These are phyloP conservation scores for Agrochola lota DNA, from an alignment of 2,888 invertebrate genomes.

Conservation along the genomic window DNA sequence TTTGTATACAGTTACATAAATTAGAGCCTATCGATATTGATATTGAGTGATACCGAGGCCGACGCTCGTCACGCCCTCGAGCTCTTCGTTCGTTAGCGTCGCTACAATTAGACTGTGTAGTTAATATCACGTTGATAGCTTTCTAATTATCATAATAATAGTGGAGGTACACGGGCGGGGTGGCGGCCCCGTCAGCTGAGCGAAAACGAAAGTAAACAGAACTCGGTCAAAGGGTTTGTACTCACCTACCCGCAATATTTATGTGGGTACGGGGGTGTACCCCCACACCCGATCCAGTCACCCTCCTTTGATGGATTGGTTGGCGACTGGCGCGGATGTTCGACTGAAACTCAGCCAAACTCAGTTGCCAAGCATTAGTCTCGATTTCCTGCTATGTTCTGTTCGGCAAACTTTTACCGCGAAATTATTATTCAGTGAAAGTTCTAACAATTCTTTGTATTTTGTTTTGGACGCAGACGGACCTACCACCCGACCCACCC, in stretches of 20 bases:
- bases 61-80: conserved; percentile 49
- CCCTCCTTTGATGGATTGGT: conserved; percentile 91
- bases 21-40: conserved; percentile 39
- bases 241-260: conserved; percentile 91
- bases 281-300: conserved; percentile 86
- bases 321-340: conserved; percentile 89
- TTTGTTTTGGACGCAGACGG: conserved; percentile 81
- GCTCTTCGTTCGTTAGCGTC: conserved; percentile 61
- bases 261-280: conserved; percentile 88
- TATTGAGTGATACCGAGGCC: conserved; percentile 48
- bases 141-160: conserved; percentile 90
- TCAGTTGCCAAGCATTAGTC: conserved; percentile 84
- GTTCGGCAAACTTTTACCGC: conserved; percentile 84
- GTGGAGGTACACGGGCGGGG: conserved; percentile 84
- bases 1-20: conserved; percentile 37
- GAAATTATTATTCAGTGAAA: conserved; percentile 88
- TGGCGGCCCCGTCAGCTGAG: conserved; percentile 90
- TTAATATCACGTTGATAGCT: conserved; percentile 83
- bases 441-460: conserved; percentile 86
- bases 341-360: conserved; percentile 87
- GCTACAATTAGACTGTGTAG: conserved; percentile 76
- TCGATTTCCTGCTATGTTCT: conserved; percentile 84
- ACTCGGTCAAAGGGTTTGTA: conserved; percentile 91
- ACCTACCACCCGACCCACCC: conserved; percentile 71
- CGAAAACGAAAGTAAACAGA: conserved; percentile 91